Percentiles rank a stretch among this genome's conserved stretches.
These are phyloP conservation scores for Verasper variegatus DNA, from an alignment of 2,113 vertebrate species.

Conservation along the genomic window DNA sequence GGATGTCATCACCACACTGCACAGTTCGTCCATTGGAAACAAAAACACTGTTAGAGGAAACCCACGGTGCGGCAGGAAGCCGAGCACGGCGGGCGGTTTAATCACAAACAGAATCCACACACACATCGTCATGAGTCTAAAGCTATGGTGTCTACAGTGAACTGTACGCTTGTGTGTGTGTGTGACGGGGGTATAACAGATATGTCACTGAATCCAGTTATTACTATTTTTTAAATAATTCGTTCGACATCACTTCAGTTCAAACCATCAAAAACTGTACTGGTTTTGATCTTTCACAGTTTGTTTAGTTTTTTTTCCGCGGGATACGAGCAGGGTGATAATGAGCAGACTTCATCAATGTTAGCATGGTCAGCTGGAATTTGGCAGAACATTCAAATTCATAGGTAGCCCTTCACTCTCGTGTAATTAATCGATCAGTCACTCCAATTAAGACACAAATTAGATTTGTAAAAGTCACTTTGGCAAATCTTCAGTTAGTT, in stretches of 20 bases:
- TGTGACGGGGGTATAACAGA: slow-evolving; percentile 47
- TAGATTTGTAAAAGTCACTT: slow-evolving; percentile 52
- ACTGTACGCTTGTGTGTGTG: slow-evolving; percentile 26
- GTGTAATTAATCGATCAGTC: slow-evolving; percentile 40
- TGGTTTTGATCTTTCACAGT: slow-evolving; percentile 75
- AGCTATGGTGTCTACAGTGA: slow-evolving; percentile 68
- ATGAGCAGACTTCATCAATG: slow-evolving; percentile 47
- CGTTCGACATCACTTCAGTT: slow-evolving; percentile 65
- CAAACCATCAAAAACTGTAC: slow-evolving; percentile 79
- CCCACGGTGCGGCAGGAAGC: slow-evolving; percentile 36
- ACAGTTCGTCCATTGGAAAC: slow-evolving; percentile 51
- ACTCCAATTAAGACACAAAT: slow-evolving; percentile 68
- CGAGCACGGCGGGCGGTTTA: slow-evolving; percentile 46
- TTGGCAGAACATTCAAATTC: slow-evolving; percentile 57
- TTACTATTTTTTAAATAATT: slow-evolving; percentile 64
- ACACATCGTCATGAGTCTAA: slow-evolving; percentile 69
- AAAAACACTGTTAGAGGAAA: slow-evolving; percentile 60
- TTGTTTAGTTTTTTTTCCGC: slow-evolving; percentile 25
- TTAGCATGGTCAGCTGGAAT: slow-evolving; percentile 59
- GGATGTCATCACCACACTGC: slow-evolving; percentile 80
- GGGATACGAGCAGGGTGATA: slow-evolving; percentile 39
- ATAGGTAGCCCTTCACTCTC: slow-evolving; percentile 55
- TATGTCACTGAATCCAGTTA: slow-evolving; percentile 66
- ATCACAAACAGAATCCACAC: slow-evolving; percentile 64
- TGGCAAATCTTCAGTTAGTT: slow-evolving; percentile 38